Percentiles rank a stretch among this genome's conserved stretches.
Evolutionary conservation across 2,113 vertebrate genomes (phyloP).

Genomic region (Mastomys coucha): DNA sequence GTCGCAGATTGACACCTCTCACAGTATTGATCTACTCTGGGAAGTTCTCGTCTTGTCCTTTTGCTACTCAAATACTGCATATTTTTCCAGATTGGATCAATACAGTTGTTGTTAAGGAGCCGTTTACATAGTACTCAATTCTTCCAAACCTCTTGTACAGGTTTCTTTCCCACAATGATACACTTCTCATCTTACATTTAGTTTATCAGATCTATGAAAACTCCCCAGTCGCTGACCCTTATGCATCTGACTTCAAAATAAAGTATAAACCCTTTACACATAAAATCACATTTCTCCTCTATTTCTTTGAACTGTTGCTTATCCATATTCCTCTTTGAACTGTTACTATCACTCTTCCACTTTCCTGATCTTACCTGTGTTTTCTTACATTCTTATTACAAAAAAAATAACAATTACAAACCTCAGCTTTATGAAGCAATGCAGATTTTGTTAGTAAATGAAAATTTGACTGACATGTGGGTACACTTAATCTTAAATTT

Average conservation of each 20-base stretch:
- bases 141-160: neutral
- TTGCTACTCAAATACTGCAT: slow-evolving; percentile 26
- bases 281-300: neutral
- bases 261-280: neutral
- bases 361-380: neutral
- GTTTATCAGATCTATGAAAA: neutral
- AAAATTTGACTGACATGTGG: neutral
- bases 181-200: neutral
- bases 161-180: neutral
- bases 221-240: neutral
- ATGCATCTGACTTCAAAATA: neutral
- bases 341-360: neutral
- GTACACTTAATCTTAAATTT: neutral
- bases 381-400: neutral
- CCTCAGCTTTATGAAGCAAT: neutral
- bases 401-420: neutral
- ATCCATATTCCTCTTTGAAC: neutral
- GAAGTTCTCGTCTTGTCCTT: slow-evolving; percentile 10
- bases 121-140: slow-evolving; percentile 28
- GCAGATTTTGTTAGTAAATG: neutral
- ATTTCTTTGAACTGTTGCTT: neutral
- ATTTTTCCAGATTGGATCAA: slow-evolving; percentile 46
- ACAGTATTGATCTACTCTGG: slow-evolving; percentile 46
- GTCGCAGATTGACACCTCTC: neutral
- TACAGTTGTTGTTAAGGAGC: slow-evolving; percentile 51